A percentile compares a stretch with the other conserved stretches of the same genome.
Evolutionary conservation across 2,888 invertebrate species (phyloP).

Genomic region (Neelides folsomi): DNA sequence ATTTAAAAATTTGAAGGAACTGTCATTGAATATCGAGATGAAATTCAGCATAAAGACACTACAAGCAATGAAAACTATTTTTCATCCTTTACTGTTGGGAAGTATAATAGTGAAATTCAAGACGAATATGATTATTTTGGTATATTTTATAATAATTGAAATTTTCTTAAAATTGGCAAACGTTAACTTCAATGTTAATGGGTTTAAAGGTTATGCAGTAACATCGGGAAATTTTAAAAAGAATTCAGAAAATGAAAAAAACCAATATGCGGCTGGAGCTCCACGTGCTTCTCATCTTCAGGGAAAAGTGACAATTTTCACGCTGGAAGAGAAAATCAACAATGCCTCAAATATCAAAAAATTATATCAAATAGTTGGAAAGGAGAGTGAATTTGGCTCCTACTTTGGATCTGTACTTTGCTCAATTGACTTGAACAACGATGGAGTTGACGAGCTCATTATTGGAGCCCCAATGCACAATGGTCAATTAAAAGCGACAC

Average conservation of each 20-base stretch:
- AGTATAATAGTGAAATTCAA: too few species aligned
- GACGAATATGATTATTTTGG: too few species aligned
- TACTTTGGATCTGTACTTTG: conserved; percentile 52
- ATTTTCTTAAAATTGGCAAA: too few species aligned
- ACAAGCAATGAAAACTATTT: too few species aligned
- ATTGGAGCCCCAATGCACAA: conserved; percentile 48
- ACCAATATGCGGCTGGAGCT: conserved; percentile 41
- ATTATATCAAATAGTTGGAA: neutral
- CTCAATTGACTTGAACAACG: conserved; percentile 50
- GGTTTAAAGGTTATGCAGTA: conserved; percentile 33
- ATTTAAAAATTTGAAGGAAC: conserved; percentile 7
- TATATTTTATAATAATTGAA: too few species aligned
- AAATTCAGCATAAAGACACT: too few species aligned
- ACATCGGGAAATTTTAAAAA: conserved; percentile 26
- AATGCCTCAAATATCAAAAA: neutral
- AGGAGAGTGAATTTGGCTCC: conserved; percentile 18
- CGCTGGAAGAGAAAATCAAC: neutral
- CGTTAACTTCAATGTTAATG: too few species aligned
- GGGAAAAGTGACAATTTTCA: conserved; percentile 14
- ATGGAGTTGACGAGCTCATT: conserved; percentile 49
- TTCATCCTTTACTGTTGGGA: too few species aligned
- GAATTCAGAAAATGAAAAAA: conserved; percentile 6
- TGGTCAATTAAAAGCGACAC: too few species aligned
- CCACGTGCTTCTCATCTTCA: conserved; percentile 39
- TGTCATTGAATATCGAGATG: conserved; percentile 13